These are phyloP conservation scores for Lepidurus apus DNA, from an alignment of 1,140 invertebrate species.

Conservation along the genomic window DNA sequence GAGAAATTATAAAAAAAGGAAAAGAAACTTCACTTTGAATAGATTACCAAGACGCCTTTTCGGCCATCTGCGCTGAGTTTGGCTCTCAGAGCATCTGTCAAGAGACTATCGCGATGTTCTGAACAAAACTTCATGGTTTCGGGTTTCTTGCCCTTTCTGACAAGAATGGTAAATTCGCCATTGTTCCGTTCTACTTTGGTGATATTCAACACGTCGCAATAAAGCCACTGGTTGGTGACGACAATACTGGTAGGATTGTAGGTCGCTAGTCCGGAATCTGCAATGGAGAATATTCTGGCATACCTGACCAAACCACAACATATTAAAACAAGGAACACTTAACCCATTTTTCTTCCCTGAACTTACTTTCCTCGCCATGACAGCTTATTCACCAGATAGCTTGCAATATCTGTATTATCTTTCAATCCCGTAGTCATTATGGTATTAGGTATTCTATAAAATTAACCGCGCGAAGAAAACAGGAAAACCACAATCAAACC, in stretches of 20 bases:
- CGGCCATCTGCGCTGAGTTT: slow-evolving; percentile 24
- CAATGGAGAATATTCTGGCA: slow-evolving; percentile 95
- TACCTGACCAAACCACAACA: slow-evolving; percentile 59
- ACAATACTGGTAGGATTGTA: slow-evolving; percentile 92
- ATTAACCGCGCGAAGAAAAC: neutral
- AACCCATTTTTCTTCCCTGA: too few species aligned
- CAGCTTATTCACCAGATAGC: neutral
- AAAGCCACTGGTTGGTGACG: slow-evolving; percentile 92
- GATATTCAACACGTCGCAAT: slow-evolving; percentile 72
- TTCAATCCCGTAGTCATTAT: neutral
- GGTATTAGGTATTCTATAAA: neutral
- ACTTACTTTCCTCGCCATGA: neutral
- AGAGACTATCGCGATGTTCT: slow-evolving; percentile 83
- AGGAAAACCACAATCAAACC: neutral
- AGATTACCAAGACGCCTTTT: slow-evolving; percentile 31
- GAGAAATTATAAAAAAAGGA: slow-evolving; percentile 11
- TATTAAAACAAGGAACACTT: slow-evolving; percentile 33
- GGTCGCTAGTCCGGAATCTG: slow-evolving; percentile 89
- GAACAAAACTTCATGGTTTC: slow-evolving; percentile 97
- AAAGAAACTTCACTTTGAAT: slow-evolving; percentile 45
- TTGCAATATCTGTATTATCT: neutral
- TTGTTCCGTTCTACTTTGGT: slow-evolving; percentile 54
- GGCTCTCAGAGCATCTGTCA: slow-evolving; percentile 77
- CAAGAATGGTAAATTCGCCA: slow-evolving; percentile 74
- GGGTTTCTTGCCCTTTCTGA: slow-evolving; percentile 76